Conservation (phyloP, 2,888 invertebrate genomes). For the Noctua comes region DNA sequence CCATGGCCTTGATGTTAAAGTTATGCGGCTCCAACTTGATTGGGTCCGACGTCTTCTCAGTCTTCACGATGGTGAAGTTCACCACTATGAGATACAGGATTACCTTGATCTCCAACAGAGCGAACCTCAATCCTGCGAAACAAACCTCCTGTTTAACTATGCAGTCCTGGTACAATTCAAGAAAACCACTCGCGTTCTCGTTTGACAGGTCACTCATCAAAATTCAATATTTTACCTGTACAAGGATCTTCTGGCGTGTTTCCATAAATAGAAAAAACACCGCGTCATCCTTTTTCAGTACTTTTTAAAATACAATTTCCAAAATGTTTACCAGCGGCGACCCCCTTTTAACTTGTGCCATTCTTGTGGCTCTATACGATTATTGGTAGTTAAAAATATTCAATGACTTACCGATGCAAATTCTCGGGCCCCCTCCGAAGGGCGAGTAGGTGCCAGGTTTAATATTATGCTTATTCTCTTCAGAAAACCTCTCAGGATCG, state of each 20-base stretch:
- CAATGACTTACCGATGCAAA: constrained; percentile 85
- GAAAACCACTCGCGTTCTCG: background rate
- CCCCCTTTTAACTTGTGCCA: too few species aligned
- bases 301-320: background rate
- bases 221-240: background rate
- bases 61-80: constrained; percentile 79
- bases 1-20: constrained; percentile 69
- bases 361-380: background rate
- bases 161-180: background rate
- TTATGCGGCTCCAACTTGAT: constrained; percentile 72
- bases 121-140: constrained; percentile 81
- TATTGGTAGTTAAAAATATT: background rate
- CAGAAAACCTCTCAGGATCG: constrained; percentile 86
- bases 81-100: constrained; percentile 76
- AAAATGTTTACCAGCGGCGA: too few species aligned
- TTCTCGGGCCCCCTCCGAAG: constrained; percentile 89
- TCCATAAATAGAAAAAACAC: background rate
- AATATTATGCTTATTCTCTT: constrained; percentile 84
- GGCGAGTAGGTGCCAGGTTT: constrained; percentile 87
- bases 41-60: constrained; percentile 81
- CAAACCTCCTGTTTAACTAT: background rate
- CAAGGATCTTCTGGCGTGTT: background rate
- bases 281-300: background rate
- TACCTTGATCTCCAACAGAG: constrained; percentile 82
- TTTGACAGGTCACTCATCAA: background rate